These are phyloP conservation scores for Eutolmus rufibarbis DNA, from an alignment of 2,888 invertebrate species.

Conservation along the genomic window DNA sequence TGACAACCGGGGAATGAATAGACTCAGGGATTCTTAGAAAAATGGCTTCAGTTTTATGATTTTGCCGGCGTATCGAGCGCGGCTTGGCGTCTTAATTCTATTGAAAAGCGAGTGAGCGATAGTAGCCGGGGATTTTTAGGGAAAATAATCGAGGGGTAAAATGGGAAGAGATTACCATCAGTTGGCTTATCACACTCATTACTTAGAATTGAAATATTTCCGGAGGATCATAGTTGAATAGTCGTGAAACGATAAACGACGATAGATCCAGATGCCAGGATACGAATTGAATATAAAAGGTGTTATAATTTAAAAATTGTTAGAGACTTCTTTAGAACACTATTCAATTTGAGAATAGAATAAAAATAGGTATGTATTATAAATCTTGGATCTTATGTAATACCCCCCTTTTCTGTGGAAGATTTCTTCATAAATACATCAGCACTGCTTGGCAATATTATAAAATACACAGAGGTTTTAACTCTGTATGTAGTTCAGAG, in stretches of 20 bases:
- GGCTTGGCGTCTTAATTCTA: neutral
- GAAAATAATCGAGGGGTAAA: neutral
- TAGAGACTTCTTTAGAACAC: neutral
- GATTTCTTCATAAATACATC: too few species aligned
- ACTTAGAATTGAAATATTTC: neutral
- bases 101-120: neutral
- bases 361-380: too few species aligned
- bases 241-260: neutral
- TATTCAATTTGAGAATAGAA: too few species aligned
- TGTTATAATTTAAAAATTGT: neutral
- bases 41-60: neutral
- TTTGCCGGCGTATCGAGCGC: neutral
- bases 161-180: neutral
- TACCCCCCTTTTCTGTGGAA: too few species aligned
- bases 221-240: neutral
- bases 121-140: neutral
- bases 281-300: neutral
- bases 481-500: too few species aligned
- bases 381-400: too few species aligned
- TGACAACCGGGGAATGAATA: neutral
- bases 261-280: neutral
- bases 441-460: too few species aligned
- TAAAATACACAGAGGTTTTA: too few species aligned
- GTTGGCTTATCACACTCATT: neutral
- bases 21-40: neutral